Evolutionary conservation across 2,113 vertebrate species (phyloP).

Genomic region (Prunella fulvescens): DNA sequence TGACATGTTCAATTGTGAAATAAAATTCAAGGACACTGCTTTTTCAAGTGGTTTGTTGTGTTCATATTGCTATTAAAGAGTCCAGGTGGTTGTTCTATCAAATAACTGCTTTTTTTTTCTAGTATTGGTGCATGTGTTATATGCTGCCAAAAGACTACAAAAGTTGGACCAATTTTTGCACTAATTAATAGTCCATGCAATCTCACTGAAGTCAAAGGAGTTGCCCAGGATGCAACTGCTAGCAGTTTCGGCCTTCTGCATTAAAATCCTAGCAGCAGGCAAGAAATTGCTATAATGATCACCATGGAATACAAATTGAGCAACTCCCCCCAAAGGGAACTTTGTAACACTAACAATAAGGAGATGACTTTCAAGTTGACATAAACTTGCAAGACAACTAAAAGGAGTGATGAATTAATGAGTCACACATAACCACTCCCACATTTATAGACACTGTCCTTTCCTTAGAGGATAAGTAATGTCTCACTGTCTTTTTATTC

Average conservation of each 20-base stretch:
- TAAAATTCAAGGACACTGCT: constrained; percentile 14
- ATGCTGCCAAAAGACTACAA: background rate
- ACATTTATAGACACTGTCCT: background rate
- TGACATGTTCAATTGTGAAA: background rate
- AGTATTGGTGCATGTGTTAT: background rate
- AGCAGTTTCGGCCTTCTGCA: background rate
- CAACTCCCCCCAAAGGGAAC: background rate
- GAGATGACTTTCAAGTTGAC: background rate
- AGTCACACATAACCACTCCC: background rate
- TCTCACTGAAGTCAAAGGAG: background rate
- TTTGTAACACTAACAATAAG: background rate
- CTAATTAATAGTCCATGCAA: background rate
- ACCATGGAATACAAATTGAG: background rate
- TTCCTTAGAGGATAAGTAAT: background rate
- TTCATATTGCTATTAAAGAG: background rate
- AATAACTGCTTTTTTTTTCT: background rate
- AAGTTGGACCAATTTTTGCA: background rate
- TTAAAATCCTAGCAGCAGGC: background rate
- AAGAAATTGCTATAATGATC: background rate
- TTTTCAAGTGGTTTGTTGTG: constrained; percentile 14
- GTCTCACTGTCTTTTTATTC: background rate
- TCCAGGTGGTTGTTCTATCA: background rate
- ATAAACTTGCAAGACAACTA: background rate
- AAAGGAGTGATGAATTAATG: background rate
- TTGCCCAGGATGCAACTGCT: background rate